These are phyloP conservation scores for Pygmarrhopalites habei DNA, from an alignment of 1,140 invertebrate species.

Conservation along the genomic window DNA sequence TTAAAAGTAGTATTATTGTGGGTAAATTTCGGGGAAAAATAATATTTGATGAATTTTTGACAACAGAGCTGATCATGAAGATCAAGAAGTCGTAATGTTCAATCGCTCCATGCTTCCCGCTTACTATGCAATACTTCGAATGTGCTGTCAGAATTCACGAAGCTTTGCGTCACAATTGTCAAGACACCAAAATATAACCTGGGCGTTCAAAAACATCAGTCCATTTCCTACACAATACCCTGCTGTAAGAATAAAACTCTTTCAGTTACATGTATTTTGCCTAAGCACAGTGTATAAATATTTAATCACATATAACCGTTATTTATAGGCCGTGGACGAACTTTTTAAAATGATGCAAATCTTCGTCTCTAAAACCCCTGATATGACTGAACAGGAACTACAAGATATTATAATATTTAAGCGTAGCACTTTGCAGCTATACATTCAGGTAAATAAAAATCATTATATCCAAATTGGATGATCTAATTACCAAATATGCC, in stretches of 20 bases:
- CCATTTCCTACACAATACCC: slow-evolving; percentile 88
- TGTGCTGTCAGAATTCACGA: slow-evolving; percentile 80
- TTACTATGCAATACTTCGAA: slow-evolving; percentile 82
- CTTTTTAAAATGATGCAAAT: slow-evolving; percentile 80
- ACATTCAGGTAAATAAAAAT: slow-evolving; percentile 56
- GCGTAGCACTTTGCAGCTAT: slow-evolving; percentile 71
- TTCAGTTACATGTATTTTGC: too few species aligned
- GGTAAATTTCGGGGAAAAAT: neutral
- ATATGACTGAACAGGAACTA: slow-evolving; percentile 68
- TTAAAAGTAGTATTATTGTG: neutral
- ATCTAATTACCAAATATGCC: neutral
- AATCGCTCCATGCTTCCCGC: slow-evolving; percentile 88
- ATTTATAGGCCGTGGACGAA: slow-evolving; percentile 74
- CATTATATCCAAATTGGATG: neutral
- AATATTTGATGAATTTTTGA: slow-evolving; percentile 23
- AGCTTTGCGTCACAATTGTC: slow-evolving; percentile 76
- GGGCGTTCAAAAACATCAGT: slow-evolving; percentile 93
- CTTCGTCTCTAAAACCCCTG: slow-evolving; percentile 65
- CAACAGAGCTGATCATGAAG: slow-evolving; percentile 81
- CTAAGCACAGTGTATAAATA: too few species aligned
- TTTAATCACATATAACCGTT: too few species aligned
- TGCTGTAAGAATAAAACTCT: slow-evolving; percentile 56
- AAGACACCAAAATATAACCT: slow-evolving; percentile 87
- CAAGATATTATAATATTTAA: slow-evolving; percentile 74
- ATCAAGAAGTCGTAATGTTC: slow-evolving; percentile 87